Evolutionary conservation across 2,797 vertebrate species (phyloP).

Genomic region (Luscinia megarhynchos): DNA sequence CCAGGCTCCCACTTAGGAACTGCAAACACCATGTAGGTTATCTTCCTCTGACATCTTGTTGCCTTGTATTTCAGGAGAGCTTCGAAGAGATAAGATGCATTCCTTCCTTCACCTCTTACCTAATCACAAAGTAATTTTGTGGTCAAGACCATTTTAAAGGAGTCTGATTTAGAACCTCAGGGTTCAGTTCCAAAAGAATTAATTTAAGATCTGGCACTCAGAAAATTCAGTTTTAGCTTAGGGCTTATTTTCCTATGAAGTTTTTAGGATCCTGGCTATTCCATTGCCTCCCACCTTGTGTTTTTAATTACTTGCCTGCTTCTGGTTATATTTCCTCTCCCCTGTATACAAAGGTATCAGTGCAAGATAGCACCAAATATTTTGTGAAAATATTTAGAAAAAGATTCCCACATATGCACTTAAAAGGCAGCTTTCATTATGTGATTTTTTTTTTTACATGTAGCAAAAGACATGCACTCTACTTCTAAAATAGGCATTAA

Average conservation of each 20-base stretch:
- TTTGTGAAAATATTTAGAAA: slow-evolving; percentile 27
- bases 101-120: not conserved
- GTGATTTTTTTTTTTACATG: slow-evolving; percentile 25
- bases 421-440: not conserved
- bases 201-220: not conserved
- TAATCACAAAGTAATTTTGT: not conserved
- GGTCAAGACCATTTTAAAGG: not conserved
- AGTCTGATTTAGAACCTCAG: not conserved
- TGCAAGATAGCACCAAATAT: slow-evolving; percentile 21
- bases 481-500: slow-evolving; percentile 19
- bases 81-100: not conserved
- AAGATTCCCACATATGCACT: not conserved
- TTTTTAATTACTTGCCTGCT: not conserved
- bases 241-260: not conserved
- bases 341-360: slow-evolving; percentile 1
- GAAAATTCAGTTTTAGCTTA: slow-evolving; percentile 21
- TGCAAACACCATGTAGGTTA: not conserved
- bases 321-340: not conserved
- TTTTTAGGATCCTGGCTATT: not conserved
- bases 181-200: not conserved
- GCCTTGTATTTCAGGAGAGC: not conserved
- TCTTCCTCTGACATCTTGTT: not conserved
- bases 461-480: not conserved
- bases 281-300: not conserved
- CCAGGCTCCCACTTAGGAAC: not conserved